Evolutionary conservation across 2,888 invertebrate species (phyloP), one percentile per base, ranked within the genome.

Genomic region (Lycaena phlaeas): DNA sequence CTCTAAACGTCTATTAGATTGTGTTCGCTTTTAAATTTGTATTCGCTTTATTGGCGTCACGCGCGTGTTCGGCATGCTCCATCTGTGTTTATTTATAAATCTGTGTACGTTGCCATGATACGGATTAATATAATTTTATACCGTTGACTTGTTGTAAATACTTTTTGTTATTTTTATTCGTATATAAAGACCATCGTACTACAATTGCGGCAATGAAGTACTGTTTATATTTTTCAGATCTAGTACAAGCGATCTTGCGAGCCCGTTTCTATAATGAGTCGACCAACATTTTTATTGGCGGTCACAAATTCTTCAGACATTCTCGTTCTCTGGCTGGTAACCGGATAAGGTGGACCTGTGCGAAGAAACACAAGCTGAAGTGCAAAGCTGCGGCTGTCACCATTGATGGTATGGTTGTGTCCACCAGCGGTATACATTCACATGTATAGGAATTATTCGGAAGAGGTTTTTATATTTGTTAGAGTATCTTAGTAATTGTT

Each of bases 301-400:
- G 76, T 0, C 74, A 75, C 52, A 81, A 81, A 49, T 81, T 72
- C 60, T 78, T 72, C 53, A 59, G 81, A 18, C 81, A 82, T 46
- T 82, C 81, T 1, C 56, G 81, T 2, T 76, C 78, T 0, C 57
- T 78, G 7, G 59, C 73, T 39, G 79, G 81, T 1, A 68, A 81
- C 46, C 64, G 79, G 25, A 75, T 79, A 46, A 56, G 82, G 25
- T 82, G 82, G 82, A 75, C 76, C 0, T 82, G 82, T 46, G 62
- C 78, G 1, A 77, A 78, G 57, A 81, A 79, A 53, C 74, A 79
- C 36, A 78, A 73, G 46, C 64, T 72, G 41, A 78, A 81, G 51
- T 82, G 81, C 43, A 75, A 72, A 51, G 81, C 71, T 0, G 72
- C 81, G 0, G 78, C 78, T 0, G 70, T 79, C 1, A 82, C 81